These are phyloP conservation scores for Pterophyllum scalare DNA, from an alignment of 2,113 vertebrate genomes.

Conservation along the genomic window DNA sequence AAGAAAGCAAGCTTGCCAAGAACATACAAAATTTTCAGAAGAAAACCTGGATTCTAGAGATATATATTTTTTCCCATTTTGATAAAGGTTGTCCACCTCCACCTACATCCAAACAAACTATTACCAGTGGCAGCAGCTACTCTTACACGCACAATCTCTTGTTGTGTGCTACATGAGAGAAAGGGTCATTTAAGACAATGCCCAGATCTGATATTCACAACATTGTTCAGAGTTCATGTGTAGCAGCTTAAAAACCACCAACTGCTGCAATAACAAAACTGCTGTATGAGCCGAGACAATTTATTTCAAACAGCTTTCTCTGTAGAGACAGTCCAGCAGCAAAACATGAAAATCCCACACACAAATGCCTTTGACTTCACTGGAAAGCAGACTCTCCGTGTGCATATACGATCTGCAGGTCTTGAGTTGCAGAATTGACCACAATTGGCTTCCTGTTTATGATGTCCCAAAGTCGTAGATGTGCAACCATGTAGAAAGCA, in stretches of 20 bases:
- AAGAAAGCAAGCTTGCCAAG: not conserved
- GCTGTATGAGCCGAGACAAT: not conserved
- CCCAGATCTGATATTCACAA: not conserved
- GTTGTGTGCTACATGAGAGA: not conserved
- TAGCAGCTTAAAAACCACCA: not conserved
- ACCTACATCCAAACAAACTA: not conserved
- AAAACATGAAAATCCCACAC: not conserved
- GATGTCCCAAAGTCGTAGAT: no score
- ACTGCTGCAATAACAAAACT: not conserved
- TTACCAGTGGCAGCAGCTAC: not conserved
- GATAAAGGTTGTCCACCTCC: not conserved
- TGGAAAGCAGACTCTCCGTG: not conserved
- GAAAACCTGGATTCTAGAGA: not conserved
- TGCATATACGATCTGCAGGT: not conserved
- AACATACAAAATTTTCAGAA: fast-evolving
- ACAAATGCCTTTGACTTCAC: not conserved
- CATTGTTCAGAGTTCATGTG: not conserved
- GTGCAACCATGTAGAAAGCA: no score
- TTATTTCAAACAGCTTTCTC: not conserved
- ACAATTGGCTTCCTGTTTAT: not conserved
- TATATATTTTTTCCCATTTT: not conserved
- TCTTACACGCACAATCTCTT: not conserved
- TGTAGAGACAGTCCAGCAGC: not conserved
- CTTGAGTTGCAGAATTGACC: not conserved
- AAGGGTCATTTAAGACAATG: not conserved